A percentile compares a stretch with the other conserved stretches of the same genome.
Evolutionary conservation across 2,888 invertebrate genomes (phyloP).

Genomic region (Octonoba sinensis): DNA sequence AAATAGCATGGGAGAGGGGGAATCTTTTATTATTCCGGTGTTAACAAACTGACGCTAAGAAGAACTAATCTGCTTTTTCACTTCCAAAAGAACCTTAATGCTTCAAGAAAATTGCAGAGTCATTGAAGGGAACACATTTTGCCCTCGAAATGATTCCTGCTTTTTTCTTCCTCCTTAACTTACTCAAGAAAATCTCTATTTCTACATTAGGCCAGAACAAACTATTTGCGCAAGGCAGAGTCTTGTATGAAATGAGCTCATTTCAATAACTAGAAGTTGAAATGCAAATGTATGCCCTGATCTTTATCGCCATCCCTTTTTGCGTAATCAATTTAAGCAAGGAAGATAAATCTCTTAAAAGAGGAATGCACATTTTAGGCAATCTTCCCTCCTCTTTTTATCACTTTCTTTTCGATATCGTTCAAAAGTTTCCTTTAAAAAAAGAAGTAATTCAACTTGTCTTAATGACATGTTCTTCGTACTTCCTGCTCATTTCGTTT

Average conservation of each 20-base stretch:
- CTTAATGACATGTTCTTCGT: constrained; percentile 40
- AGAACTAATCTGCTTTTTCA: too few species aligned
- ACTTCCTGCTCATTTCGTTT: constrained; percentile 29
- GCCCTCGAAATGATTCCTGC: too few species aligned
- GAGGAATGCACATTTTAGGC: constrained; percentile 34
- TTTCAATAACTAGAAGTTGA: constrained; percentile 36
- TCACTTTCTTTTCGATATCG: constrained; percentile 16
- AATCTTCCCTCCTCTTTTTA: constrained; percentile 14
- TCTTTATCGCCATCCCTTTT: constrained; percentile 41
- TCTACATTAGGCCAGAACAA: too few species aligned
- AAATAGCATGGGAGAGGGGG: too few species aligned
- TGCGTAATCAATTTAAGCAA: constrained; percentile 55
- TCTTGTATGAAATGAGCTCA: constrained; percentile 2
- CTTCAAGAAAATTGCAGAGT: too few species aligned
- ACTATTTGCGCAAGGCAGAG: too few species aligned
- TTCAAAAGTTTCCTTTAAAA: constrained; percentile 11
- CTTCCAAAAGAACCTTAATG: too few species aligned
- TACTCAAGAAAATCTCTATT: too few species aligned
- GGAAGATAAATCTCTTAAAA: constrained; percentile 36
- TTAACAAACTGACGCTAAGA: too few species aligned
- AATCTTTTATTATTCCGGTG: too few species aligned
- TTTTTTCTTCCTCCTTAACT: too few species aligned
- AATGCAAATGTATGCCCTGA: constrained; percentile 35
- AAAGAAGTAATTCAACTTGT: constrained; percentile 3
- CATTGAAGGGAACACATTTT: too few species aligned